A percentile compares a stretch with the other conserved stretches of the same genome.
These are phyloP conservation scores for Physocephala rufipes DNA, from an alignment of 2,888 invertebrate species.

Conservation along the genomic window DNA sequence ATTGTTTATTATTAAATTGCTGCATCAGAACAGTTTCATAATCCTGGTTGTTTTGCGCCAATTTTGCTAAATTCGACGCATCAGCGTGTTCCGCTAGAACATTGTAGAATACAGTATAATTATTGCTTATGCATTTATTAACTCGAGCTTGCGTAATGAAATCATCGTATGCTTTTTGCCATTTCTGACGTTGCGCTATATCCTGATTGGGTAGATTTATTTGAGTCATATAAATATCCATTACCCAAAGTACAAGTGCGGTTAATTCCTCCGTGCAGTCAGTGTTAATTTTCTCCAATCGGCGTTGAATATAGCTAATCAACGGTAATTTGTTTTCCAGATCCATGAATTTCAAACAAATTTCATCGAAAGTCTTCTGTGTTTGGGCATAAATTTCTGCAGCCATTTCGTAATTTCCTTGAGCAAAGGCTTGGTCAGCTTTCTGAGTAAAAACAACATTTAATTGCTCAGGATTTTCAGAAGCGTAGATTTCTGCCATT, in stretches of 20 bases:
- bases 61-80: conserved; percentile 85
- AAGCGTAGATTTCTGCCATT: conserved; percentile 84
- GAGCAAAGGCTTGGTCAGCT: conserved; percentile 84
- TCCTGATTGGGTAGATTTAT: conserved; percentile 70
- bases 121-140: conserved; percentile 80
- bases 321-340: conserved; percentile 84
- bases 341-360: conserved; percentile 83
- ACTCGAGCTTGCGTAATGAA: conserved; percentile 79
- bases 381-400: conserved; percentile 91
- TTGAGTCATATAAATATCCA: conserved; percentile 90
- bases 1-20: conserved; percentile 83
- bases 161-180: conserved; percentile 79
- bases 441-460: conserved; percentile 88
- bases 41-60: conserved; percentile 85
- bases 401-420: conserved; percentile 81
- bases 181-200: conserved; percentile 67
- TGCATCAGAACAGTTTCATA: conserved; percentile 91
- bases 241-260: conserved; percentile 93
- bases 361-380: conserved; percentile 91
- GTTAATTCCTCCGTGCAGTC: conserved; percentile 86
- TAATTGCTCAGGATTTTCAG: conserved; percentile 80
- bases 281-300: conserved; percentile 76
- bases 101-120: conserved; percentile 86
- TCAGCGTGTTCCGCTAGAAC: conserved; percentile 95
- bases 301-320: conserved; percentile 85